Conservation (phyloP, 2,888 invertebrate genomes). For the Yponomeuta plumbellus region DNA sequence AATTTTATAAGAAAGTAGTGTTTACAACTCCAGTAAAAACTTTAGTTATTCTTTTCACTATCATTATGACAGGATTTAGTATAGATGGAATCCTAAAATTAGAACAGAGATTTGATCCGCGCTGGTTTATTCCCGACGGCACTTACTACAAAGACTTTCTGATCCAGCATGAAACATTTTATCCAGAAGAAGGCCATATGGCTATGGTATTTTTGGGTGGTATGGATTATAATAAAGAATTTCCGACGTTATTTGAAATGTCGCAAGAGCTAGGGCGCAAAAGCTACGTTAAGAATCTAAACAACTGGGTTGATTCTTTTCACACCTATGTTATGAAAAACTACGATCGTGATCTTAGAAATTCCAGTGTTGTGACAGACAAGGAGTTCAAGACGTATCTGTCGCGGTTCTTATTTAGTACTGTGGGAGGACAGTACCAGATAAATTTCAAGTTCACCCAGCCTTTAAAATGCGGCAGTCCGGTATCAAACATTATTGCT, state of each 20-base stretch:
- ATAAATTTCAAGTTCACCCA: slow-evolving; percentile 80
- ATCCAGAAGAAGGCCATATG: slow-evolving; percentile 79
- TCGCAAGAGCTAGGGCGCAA: slow-evolving; percentile 68
- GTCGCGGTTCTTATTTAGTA: slow-evolving; percentile 83
- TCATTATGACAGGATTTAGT: slow-evolving; percentile 78
- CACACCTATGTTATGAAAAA: slow-evolving; percentile 76
- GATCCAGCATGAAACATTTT: slow-evolving; percentile 73
- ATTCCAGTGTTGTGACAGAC: slow-evolving; percentile 64
- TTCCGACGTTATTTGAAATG: slow-evolving; percentile 75
- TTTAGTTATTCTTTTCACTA: slow-evolving; percentile 76
- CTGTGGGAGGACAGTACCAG: slow-evolving; percentile 81
- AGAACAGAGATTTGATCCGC: slow-evolving; percentile 86
- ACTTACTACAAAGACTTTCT: slow-evolving; percentile 81
- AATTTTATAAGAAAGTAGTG: slow-evolving; percentile 79
- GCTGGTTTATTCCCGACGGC: slow-evolving; percentile 85
- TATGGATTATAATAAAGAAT: slow-evolving; percentile 79
- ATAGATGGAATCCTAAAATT: slow-evolving; percentile 78
- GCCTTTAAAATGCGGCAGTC: slow-evolving; percentile 78
- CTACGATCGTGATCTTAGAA: slow-evolving; percentile 68
- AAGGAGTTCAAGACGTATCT: slow-evolving; percentile 78
- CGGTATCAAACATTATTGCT: slow-evolving; percentile 75
- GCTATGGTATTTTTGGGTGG: slow-evolving; percentile 81
- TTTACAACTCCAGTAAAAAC: slow-evolving; percentile 82
- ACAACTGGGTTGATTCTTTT: slow-evolving; percentile 82
- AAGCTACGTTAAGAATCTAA: slow-evolving; percentile 71